A percentile compares a stretch with the other conserved stretches of the same genome.
phyloP scores from a whole-genome alignment of 2,888 invertebrate species.

The Agrochola litura region DNA sequence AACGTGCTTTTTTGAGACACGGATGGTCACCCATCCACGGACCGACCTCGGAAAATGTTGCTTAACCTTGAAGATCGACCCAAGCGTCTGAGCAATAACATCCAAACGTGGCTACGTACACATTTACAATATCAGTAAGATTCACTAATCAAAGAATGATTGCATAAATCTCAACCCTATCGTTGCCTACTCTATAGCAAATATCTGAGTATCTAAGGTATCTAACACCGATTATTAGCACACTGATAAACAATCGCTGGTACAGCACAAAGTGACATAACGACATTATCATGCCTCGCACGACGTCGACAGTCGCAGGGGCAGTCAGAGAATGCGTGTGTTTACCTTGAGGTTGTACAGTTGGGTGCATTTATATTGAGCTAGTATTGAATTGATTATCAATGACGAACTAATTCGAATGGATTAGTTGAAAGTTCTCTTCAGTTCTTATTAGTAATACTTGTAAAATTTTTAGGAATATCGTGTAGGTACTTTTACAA shows the following conservation, averaged over 20 bases:
- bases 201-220: conserved; percentile 23
- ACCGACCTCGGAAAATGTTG: background rate
- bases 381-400: background rate
- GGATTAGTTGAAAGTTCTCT: background rate
- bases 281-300: conserved; percentile 64
- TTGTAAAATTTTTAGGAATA: no score
- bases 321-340: conserved; percentile 68
- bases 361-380: conserved; percentile 53
- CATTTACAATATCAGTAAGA: no score
- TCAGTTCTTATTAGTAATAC: no score
- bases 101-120: no score
- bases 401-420: background rate
- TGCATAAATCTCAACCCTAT: background rate
- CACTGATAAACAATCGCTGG: conserved; percentile 24
- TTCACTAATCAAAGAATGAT: no score
- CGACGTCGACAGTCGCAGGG: conserved; percentile 46
- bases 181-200: background rate
- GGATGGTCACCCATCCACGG: background rate
- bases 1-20: no score
- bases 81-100: no score
- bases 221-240: conserved; percentile 30
- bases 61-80: background rate
- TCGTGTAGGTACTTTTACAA: no score
- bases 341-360: conserved; percentile 73
- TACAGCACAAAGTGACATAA: conserved; percentile 46